Percentiles rank a stretch among this genome's conserved stretches.
Evolutionary conservation across 2,888 invertebrate genomes (phyloP).

Genomic region (Vesta saturnalis): DNA sequence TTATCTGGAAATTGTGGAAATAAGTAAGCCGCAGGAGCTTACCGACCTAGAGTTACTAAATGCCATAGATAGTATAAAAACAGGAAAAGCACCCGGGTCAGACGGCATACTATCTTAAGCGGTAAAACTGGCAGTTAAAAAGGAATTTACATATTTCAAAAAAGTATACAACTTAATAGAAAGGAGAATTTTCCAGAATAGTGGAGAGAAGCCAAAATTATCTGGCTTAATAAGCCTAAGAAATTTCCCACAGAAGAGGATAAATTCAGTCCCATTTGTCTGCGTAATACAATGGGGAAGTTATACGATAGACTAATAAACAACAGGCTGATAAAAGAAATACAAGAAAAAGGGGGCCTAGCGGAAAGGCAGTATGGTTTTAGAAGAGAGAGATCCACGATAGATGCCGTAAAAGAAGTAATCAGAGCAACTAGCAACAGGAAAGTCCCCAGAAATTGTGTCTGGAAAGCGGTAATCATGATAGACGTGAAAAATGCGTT

Average conservation of each 20-base stretch:
- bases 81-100: constrained; percentile 2
- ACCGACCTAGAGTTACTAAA: too few species aligned
- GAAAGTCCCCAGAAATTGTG: too few species aligned
- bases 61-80: too few species aligned
- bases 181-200: too few species aligned
- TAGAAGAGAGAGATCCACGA: background rate
- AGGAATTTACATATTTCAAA: too few species aligned
- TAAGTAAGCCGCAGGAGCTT: too few species aligned
- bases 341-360: background rate
- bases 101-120: background rate
- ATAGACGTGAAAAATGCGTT: background rate
- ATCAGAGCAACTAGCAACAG: background rate
- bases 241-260: background rate
- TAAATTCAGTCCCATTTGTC: background rate
- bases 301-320: background rate
- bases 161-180: too few species aligned
- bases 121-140: too few species aligned
- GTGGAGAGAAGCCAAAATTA: background rate
- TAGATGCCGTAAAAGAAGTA: background rate
- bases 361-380: background rate
- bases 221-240: background rate
- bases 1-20: too few species aligned
- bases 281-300: background rate
- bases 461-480: background rate
- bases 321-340: background rate